Evolutionary conservation across 2,888 invertebrate genomes (phyloP), one percentile per base, ranked within the genome.

Genomic region (Leptogaster cylindrica): DNA sequence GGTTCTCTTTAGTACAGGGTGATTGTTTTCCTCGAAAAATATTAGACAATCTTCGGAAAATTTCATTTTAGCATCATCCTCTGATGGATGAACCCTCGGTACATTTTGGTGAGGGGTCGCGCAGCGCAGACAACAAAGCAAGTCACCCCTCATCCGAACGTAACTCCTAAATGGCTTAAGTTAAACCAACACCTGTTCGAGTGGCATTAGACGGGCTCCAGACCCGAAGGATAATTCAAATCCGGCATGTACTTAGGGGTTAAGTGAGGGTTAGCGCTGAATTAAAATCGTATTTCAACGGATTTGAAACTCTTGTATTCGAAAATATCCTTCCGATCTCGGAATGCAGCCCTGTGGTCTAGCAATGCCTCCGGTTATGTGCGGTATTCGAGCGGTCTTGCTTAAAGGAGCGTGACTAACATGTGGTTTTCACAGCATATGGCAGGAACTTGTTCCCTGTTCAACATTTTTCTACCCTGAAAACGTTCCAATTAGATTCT

Each of bases 361-460:
- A 7, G 28, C 8, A n/a, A n/a, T 25, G 23, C 58, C 25, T 10
- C 14, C 14, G 39, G 58, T 25, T 39, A 7, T 23, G 63, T 68
- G 71, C 71, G 75, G 76, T 75, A 74, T 58, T 66, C 44, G 50
- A 44, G 66, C 50, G 75, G 73, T 75, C 74, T 74, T 79, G 79
- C 75, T 79, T 79, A 79, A 78, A 78, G 75, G 52, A 76, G 77
- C 79, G 79, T 79, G 76, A 76, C 78, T 80, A 79, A 78, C 79
- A 80, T 79, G 79, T 79, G 79, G 79, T 80, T 79, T 79, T 80
- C 76, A 68, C 73, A 79, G 74, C 79, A 79, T 79, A 79, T 79
- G 79, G 79, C 79, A 77, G 75, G 75, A 73, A 77, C 79, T 77
- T 79, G 78, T 77, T 75, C 73, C 61, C 67, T 61, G 66, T 25